Conservation (phyloP, 2,888 invertebrate species). For the Suillia variegata region DNA sequence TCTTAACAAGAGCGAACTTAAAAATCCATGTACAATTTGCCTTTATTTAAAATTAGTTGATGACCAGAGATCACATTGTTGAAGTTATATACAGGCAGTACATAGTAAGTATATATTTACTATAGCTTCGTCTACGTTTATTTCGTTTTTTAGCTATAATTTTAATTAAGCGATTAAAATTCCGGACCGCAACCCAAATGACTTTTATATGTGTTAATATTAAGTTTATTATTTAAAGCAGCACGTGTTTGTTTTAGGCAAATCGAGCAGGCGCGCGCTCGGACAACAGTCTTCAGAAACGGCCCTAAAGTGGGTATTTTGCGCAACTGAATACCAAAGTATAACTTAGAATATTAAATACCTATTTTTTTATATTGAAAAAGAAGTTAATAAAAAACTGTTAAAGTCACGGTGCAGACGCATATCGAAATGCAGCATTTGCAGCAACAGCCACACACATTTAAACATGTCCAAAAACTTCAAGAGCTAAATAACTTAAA, state of each 20-base stretch:
- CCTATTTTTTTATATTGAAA: background rate
- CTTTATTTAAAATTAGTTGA: too few relatives aligned
- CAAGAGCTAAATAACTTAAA: too few relatives aligned
- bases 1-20: too few relatives aligned
- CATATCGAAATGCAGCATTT: conserved; percentile 13
- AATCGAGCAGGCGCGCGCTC: background rate
- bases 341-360: too few relatives aligned
- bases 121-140: background rate
- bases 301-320: too few relatives aligned
- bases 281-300: background rate
- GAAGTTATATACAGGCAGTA: too few relatives aligned
- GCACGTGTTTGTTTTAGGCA: conserved; percentile 51
- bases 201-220: conserved; percentile 62
- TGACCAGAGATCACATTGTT: too few relatives aligned
- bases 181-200: conserved; percentile 55
- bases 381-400: too few relatives aligned
- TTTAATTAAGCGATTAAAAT: conserved; percentile 61
- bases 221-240: conserved; percentile 62
- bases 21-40: too few relatives aligned
- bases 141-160: conserved; percentile 14
- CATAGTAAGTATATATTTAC: too few relatives aligned
- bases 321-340: conserved; percentile 17
- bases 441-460: background rate
- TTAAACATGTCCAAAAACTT: background rate
- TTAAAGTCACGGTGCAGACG: background rate